Evolutionary conservation across 2,113 vertebrate species (phyloP), one percentile per base, ranked within the genome.

Genomic region (Peromyscus leucopus): DNA sequence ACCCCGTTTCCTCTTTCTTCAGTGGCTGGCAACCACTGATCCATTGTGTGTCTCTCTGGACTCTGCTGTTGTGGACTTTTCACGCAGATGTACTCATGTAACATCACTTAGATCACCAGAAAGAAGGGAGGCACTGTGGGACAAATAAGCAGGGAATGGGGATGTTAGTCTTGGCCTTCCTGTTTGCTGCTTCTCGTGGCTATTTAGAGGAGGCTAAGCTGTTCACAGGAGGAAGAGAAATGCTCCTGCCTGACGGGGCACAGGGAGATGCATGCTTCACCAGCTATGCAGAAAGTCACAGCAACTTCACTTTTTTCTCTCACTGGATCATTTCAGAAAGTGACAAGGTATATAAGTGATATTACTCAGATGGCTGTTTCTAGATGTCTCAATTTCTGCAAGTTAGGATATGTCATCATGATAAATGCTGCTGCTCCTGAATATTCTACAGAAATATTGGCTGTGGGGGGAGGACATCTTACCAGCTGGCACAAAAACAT

Each of bases 351-450:
- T 94, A 31, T 86, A 97, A 97, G 95, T 96, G 90, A 93, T 83
- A 88, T 95, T 93, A 96, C 93, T 96, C 94, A 96, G 74, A 94
- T 86, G 96, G 51, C 89, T 96, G 79, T 98, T 96, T 96, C 88
- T 96, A 92, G 93, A 92, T 95, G 93, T 97, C 95, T 97, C 55
- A 95, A n/a, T 97, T 98, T 97, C 89, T 97, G 79, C 57, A 97
- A 96, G 90, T 95, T 79, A 82, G 63, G 42, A 46, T 93, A 51
- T 92, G 89, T 97, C 93, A 97, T 93, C 92, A 36, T 97, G 97
- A 97, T 94, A 95, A 95, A 96, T 97, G 92, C 46, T 89, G 80
- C 33, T 86, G 15, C 42, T 95, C 96, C 74, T 96, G 82, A 96
- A 86, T 93, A 96, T 72, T 85, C 83, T 42, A 82, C 33, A 83